Percentiles rank a stretch among this genome's conserved stretches.
Conservation (phyloP, 2,797 vertebrate genomes). For the Cyclura pinguis region DNA sequence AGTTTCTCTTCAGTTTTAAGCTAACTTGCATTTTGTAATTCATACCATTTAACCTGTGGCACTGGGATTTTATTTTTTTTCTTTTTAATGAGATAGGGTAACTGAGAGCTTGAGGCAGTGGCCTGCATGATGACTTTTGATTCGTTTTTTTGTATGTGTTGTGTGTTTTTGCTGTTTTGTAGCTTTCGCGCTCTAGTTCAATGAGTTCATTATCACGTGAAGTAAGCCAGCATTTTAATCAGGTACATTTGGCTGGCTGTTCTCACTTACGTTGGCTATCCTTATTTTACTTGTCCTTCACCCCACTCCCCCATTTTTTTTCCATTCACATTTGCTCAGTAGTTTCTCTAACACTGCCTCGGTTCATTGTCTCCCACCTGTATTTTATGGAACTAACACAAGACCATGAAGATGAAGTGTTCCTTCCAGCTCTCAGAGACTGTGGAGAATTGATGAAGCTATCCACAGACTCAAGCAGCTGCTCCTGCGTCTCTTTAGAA, state of each 20-base stretch:
- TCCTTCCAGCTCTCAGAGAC: constrained; percentile 66
- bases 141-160: constrained; percentile 64
- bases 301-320: constrained; percentile 37
- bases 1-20: constrained; percentile 51
- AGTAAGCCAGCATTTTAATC: constrained; percentile 98
- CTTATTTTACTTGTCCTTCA: not conserved
- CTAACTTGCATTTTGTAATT: constrained; percentile 47
- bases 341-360: constrained; percentile 60
- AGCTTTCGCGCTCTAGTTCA: constrained; percentile 99
- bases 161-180: constrained; percentile 86
- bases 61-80: not conserved
- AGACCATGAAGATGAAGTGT: constrained; percentile 52
- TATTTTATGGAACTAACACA: constrained; percentile 50
- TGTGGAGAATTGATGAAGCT: constrained; percentile 21
- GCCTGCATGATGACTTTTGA: constrained; percentile 84
- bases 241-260: constrained; percentile 91
- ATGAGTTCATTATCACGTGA: constrained; percentile 98
- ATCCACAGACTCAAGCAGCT: not conserved
- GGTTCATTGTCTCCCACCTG: constrained; percentile 18
- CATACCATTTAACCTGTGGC: not conserved
- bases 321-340: constrained; percentile 30
- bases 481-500: not conserved
- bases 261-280: constrained; percentile 57
- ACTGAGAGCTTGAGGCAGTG: constrained; percentile 69
- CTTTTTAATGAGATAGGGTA: constrained; percentile 44